A percentile compares a stretch with the other conserved stretches of the same genome.
Evolutionary conservation across 2,888 invertebrate genomes (phyloP).

Genomic region (Ophion ventricosus): DNA sequence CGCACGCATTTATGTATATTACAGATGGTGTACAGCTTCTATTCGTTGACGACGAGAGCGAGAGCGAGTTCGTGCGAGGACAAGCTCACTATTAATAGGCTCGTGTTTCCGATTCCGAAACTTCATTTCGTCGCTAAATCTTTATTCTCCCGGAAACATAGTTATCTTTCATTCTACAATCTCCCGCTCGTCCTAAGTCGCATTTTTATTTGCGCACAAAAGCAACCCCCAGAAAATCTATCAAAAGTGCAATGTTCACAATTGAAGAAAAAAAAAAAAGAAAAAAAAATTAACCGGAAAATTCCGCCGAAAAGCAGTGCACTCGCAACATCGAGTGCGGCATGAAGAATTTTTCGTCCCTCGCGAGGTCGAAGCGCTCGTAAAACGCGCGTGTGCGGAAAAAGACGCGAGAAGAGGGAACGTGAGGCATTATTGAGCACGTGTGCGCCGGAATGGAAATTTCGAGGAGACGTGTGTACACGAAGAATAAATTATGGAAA

Average conservation of each 20-base stretch:
- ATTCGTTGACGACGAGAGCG: conserved; percentile 16
- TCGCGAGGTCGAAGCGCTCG: not conserved
- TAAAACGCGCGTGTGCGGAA: not conserved
- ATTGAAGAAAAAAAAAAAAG: not conserved
- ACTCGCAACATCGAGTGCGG: too few relatives aligned
- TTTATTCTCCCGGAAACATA: conserved; percentile 7
- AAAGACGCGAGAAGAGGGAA: not conserved
- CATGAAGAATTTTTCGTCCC: not conserved
- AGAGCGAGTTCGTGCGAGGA: conserved; percentile 45
- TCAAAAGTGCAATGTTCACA: not conserved
- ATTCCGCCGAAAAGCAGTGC: not conserved
- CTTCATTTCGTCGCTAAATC: conserved; percentile 46
- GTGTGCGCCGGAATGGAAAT: not conserved
- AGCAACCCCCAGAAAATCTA: not conserved
- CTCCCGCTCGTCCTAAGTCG: not conserved
- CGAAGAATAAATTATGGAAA: not conserved
- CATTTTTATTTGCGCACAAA: not conserved
- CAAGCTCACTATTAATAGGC: conserved; percentile 60
- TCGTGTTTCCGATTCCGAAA: conserved; percentile 40
- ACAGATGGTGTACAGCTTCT: conserved; percentile 10
- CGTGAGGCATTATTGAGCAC: not conserved
- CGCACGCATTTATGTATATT: not conserved
- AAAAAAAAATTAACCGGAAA: not conserved
- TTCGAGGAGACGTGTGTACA: not conserved
- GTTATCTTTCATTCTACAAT: not conserved